Conservation (phyloP, 2,797 vertebrate genomes). For the Sebastes vulpes region DNA sequence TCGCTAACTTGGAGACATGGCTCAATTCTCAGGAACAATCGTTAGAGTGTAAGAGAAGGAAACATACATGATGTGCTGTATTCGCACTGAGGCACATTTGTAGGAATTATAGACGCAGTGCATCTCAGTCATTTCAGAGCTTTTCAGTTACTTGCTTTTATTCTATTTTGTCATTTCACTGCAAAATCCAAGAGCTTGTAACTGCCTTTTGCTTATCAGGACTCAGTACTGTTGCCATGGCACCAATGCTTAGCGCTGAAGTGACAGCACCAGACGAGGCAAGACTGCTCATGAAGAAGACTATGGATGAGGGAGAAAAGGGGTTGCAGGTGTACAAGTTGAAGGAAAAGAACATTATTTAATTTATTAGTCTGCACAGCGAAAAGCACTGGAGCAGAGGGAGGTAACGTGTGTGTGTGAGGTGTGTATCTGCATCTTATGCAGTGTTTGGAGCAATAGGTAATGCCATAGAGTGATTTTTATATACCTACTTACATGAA, state of each 20-base stretch:
- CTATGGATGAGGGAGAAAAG: background rate
- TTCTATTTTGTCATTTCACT: background rate
- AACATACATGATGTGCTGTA: background rate
- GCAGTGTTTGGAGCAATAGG: background rate
- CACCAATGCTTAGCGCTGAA: background rate
- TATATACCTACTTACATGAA: background rate
- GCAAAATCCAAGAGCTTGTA: background rate
- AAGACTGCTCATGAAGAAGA: background rate
- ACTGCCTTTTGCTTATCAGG: slow-evolving; percentile 3
- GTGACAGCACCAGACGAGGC: background rate
- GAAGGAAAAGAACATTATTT: background rate
- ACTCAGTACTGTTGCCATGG: slow-evolving; percentile 40
- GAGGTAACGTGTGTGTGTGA: background rate
- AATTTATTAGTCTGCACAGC: background rate
- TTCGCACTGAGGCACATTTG: background rate
- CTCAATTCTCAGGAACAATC: background rate
- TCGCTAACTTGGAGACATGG: background rate
- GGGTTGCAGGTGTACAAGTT: background rate
- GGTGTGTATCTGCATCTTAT: background rate
- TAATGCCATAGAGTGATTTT: background rate
- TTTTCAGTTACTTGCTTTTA: too few species aligned
- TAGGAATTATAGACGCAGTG: background rate
- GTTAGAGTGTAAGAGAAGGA: background rate
- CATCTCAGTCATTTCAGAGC: too few species aligned
- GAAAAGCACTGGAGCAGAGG: background rate